Base-by-base conservation (phyloP, 2,797 vertebrate genomes). In the Notoglanidium macrostoma region DNA sequence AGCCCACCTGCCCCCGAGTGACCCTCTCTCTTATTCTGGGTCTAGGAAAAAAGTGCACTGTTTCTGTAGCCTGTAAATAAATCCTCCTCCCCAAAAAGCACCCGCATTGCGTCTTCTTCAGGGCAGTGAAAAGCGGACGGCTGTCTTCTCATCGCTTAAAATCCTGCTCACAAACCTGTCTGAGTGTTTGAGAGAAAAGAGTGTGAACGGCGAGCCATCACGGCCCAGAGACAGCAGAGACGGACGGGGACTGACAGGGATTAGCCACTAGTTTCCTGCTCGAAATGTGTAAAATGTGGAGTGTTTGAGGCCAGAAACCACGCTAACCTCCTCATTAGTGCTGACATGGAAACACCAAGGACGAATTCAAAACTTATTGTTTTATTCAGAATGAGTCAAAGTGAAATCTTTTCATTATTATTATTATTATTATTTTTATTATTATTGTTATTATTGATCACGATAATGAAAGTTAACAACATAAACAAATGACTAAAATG, bases 181-280 rank as follows among this genome's bases (percentile, higher is more conserved):
- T 55, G 68, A 15, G 54, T 73, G 83, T 57, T 59, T 19, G 4
- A 29, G 23, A 46, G 54, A 40, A n/a, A 55, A 77, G 6, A 11
- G 85, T 86, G 85, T 55, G 74, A 78, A 78, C 46, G n/a, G 5
- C 10, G 9, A 46, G 15, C 44, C 59, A 40, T 59, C 55, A 61
- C 10, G 9, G 3, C 67, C n/a, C 40, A 46, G 44, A 73, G 51
- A 46, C 54, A 46, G 84, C 73, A 84, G 32, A 85, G 68, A 67
- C 61, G 76, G 61, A 29, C 84, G 90, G 90, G 90, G 89, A 90
- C 88, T 88, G 68, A 21, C 73, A 67, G 80, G 78, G 85, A 73
- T 85, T 46, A 78, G 82, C 32, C 81, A 23, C 59, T 46, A 82
- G 80, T 86, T 85, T 89, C 23, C 35, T 51, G 80, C 83, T 68